These are phyloP conservation scores for Oxycera nigricornis DNA, from an alignment of 2,888 invertebrate genomes.

Conservation along the genomic window DNA sequence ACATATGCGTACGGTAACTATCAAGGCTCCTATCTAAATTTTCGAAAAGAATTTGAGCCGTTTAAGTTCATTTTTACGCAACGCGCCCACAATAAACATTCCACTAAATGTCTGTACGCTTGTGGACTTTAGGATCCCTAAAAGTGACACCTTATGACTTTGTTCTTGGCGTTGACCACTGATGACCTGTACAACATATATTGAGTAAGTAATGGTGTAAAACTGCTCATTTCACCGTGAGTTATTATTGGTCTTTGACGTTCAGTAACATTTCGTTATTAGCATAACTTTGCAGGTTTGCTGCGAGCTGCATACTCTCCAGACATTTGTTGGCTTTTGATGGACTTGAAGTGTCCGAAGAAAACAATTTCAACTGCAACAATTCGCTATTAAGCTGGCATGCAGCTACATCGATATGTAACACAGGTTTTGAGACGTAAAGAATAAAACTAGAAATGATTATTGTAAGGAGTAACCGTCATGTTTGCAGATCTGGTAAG, in stretches of 20 bases:
- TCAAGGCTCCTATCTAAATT: too few relatives aligned
- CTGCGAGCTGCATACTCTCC: background rate
- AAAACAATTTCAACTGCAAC: background rate
- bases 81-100: conserved; percentile 21
- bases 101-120: conserved; percentile 43
- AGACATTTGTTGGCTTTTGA: conserved; percentile 35
- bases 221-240: conserved; percentile 40
- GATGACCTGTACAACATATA: conserved; percentile 31
- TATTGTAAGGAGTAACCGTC: too few relatives aligned
- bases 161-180: conserved; percentile 43
- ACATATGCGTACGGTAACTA: too few relatives aligned
- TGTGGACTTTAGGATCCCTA: conserved; percentile 46
- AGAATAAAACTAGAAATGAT: too few relatives aligned
- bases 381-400: background rate
- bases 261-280: conserved; percentile 42
- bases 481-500: too few relatives aligned
- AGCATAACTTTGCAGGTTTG: conserved; percentile 37
- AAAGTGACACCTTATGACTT: conserved; percentile 48
- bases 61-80: background rate
- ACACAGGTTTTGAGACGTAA: too few relatives aligned
- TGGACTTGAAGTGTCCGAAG: conserved; percentile 5
- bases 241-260: conserved; percentile 45
- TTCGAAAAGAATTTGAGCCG: too few relatives aligned
- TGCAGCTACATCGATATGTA: background rate
- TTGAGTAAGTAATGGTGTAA: background rate